Conservation (phyloP, 2,113 vertebrate genomes). For the Pithys albifrons region DNA sequence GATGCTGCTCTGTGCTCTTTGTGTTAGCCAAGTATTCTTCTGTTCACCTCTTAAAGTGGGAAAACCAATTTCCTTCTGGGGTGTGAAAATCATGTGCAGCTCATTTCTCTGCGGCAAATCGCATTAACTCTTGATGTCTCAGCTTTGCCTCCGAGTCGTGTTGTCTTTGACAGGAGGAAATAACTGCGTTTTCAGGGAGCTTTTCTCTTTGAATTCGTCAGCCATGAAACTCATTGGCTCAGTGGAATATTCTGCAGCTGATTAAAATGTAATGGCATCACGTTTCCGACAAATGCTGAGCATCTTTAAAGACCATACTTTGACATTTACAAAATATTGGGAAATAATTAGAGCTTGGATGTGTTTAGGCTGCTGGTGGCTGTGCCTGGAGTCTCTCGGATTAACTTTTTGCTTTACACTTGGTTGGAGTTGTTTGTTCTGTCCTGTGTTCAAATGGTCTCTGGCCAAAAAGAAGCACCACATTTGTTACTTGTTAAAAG, state of each 20-base stretch:
- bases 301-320: not conserved
- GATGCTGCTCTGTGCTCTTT: not conserved
- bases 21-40: not conserved
- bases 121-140: not conserved
- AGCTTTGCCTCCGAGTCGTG: not conserved
- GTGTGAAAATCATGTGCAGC: slow-evolving; percentile 7
- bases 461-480: not conserved
- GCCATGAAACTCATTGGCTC: not conserved
- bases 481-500: not conserved
- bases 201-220: not conserved
- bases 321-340: not conserved
- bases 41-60: not conserved
- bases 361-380: not conserved
- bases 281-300: not conserved
- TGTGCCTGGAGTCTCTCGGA: not conserved
- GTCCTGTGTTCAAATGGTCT: rapidly evolving
- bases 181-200: not conserved
- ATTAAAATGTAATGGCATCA: not conserved
- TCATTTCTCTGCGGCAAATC: not conserved
- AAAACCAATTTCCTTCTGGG: slow-evolving; percentile 38
- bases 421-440: not conserved
- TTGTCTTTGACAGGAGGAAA: not conserved
- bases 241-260: not conserved
- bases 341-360: not conserved
- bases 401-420: not conserved